Base-by-base conservation (phyloP, 1,140 invertebrate species). In the Cyrtorhinus lividipennis region DNA sequence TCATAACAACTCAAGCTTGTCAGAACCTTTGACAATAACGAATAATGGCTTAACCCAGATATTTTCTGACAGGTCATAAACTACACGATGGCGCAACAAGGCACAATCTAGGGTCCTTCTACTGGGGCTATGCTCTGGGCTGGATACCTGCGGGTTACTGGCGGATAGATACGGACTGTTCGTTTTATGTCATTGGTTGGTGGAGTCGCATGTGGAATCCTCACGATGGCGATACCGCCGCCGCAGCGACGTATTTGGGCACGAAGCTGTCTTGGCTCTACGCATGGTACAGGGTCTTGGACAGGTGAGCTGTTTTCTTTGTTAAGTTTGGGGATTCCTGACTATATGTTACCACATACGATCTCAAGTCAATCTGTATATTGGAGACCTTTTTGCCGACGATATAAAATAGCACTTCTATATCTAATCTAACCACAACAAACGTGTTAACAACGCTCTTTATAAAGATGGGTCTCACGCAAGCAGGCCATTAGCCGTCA, bases 131-230 rank as follows among this genome's bases (percentile, higher is more conserved):
- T 75, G 83, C 91, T 3, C 71, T 87, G 53, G 91, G 88, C 18
- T 90, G 93, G 77, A 80, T 94, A 27, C 89, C 90, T 12, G 91
- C 88, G 45, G 90, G 90, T 0, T 77, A 86, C 63, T 91, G 73
- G 86, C 88, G 1, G 87, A 87, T 30, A 60, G 23, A 18, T 38
- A 60, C 24, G 59, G 25, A 15, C 59, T 13, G 20, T 24, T 2
- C 15, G 25, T 10, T 18, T 60, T 18, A 13, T 60, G 15, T 73
- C 79, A 2, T 12, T 8, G 1, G 18, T 24, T 22, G 56, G 18
- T 1, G 20, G 18, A 18, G 2, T 57, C 2, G 2, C 2, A 5
- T 18, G 3, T 24, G 83, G 89, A 0, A 76, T 89, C 48, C 70
- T 89, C 2, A 88, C 86, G 8, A 82, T 89, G n/a, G 72, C 94